A percentile compares a stretch with the other conserved stretches of the same genome.
Conservation (phyloP, 2,888 invertebrate species). For the Synergus gifuensis region DNA sequence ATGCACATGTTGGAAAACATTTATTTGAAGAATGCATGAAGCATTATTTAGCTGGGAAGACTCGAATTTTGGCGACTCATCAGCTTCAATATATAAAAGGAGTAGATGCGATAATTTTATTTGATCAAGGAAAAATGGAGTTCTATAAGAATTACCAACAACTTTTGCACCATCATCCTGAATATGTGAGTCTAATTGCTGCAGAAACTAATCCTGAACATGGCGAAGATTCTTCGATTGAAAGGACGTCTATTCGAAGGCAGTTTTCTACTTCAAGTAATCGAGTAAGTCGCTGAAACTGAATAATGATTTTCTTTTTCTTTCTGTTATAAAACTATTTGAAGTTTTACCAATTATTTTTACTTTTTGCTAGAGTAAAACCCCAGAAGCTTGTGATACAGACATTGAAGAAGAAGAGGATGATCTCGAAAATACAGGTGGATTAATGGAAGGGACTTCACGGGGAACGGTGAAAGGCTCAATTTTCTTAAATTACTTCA, state of each 20-base stretch:
- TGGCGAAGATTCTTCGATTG: conserved; percentile 61
- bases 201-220: conserved; percentile 64
- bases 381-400: conserved; percentile 65
- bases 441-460: conserved; percentile 76
- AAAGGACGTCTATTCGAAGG: conserved; percentile 61
- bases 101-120: conserved; percentile 76
- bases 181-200: conserved; percentile 67
- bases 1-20: conserved; percentile 87
- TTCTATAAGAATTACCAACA: conserved; percentile 68
- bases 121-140: conserved; percentile 70
- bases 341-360: neutral
- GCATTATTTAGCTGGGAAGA: conserved; percentile 84
- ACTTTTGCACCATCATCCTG: conserved; percentile 64
- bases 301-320: neutral
- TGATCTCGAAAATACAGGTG: conserved; percentile 63
- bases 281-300: conserved; percentile 61
- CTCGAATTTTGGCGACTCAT: conserved; percentile 88
- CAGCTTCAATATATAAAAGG: conserved; percentile 85
- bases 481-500: conserved; percentile 78
- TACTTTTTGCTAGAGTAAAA: conserved; percentile 68
- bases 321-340: neutral
- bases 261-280: conserved; percentile 72
- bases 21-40: conserved; percentile 87
- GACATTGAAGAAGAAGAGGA: conserved; percentile 66
- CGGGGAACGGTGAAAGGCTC: conserved; percentile 77